Evolutionary conservation across 2,113 vertebrate genomes (phyloP).

Genomic region (Apaloderma vittatum): DNA sequence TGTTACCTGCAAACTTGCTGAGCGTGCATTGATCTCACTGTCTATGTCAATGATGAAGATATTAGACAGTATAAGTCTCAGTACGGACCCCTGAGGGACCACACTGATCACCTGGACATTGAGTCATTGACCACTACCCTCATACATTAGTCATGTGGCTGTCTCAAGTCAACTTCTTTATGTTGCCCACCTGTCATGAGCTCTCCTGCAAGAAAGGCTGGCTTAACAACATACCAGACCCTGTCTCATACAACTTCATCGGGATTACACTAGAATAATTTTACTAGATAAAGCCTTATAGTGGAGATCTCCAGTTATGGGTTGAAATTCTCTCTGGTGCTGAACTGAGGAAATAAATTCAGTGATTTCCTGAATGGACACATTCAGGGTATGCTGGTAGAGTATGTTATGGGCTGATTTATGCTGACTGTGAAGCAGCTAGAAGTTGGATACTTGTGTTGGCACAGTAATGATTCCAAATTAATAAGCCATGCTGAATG

Average conservation of each 20-base stretch:
- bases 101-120: not conserved
- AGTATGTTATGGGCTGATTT: accelerated
- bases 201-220: not conserved
- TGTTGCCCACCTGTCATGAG: not conserved
- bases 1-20: not conserved
- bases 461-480: not conserved
- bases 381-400: not conserved
- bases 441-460: not conserved
- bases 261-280: not conserved
- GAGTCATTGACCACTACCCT: not conserved
- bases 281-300: not conserved
- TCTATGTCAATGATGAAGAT: not conserved
- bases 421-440: not conserved
- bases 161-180: not conserved
- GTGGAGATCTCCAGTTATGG: not conserved
- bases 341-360: not conserved
- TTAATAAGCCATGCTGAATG: not conserved
- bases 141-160: not conserved
- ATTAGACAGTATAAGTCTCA: not conserved
- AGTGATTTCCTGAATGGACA: not conserved
- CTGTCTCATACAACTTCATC: not conserved
- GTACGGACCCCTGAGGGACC: not conserved
- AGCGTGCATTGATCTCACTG: not conserved
- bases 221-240: not conserved
- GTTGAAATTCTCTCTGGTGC: not conserved